Evolutionary conservation across 2,113 vertebrate genomes (phyloP).

Genomic region (Callocephalon fimbriatum): DNA sequence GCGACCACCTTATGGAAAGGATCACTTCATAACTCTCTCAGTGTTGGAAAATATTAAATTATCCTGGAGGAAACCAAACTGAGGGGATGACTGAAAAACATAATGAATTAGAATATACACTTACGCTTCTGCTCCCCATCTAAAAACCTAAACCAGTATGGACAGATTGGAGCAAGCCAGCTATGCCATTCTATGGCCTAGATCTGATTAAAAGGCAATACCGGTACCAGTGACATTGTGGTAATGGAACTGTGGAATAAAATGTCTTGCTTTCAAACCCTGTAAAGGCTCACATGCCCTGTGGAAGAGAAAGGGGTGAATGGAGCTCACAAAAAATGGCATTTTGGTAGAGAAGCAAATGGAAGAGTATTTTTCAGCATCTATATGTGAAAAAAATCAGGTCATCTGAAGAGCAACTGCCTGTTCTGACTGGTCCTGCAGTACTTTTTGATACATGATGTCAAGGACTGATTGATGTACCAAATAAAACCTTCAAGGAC

Average conservation of each 20-base stretch:
- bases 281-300: neutral
- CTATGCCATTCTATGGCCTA: neutral
- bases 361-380: neutral
- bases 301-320: neutral
- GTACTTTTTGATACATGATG: neutral
- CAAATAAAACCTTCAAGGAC: neutral
- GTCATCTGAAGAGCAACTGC: neutral
- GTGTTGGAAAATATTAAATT: neutral
- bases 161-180: neutral
- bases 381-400: neutral
- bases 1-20: neutral
- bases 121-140: neutral
- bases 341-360: neutral
- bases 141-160: neutral
- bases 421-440: neutral
- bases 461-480: neutral
- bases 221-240: neutral
- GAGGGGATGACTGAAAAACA: neutral
- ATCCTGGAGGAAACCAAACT: neutral
- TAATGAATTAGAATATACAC: neutral
- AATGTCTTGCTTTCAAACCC: neutral
- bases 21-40: neutral
- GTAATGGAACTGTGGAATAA: neutral
- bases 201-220: neutral
- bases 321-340: neutral